Conservation (phyloP, 2,888 invertebrate species). For the Andrena minutula region DNA sequence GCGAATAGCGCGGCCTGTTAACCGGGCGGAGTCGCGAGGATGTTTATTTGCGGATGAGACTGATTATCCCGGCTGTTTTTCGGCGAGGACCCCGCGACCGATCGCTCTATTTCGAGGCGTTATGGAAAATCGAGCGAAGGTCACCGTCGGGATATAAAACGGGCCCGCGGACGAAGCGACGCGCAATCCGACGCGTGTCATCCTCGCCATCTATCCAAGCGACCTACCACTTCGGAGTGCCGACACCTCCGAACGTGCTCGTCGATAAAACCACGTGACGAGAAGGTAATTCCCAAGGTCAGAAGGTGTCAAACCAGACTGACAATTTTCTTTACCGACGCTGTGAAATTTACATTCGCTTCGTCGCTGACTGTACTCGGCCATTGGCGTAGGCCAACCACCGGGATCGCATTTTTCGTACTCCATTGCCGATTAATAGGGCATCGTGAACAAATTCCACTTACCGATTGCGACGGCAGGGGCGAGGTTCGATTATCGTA, state of each 20-base stretch:
- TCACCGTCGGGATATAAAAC: slow-evolving; percentile 43
- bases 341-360: slow-evolving; percentile 1
- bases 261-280: slow-evolving; percentile 38
- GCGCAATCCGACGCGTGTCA: slow-evolving; percentile 6
- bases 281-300: neutral
- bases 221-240: neutral
- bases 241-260: neutral
- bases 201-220: slow-evolving; percentile 55
- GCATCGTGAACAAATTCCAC: slow-evolving; percentile 34
- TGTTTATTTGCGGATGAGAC: slow-evolving; percentile 8
- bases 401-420: neutral
- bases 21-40: neutral
- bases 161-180: neutral
- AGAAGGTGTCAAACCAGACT: neutral
- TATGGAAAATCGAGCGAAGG: slow-evolving; percentile 57
- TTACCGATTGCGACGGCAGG: slow-evolving; percentile 88
- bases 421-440: neutral
- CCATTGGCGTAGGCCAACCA: neutral
- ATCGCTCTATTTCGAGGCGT: slow-evolving; percentile 62
- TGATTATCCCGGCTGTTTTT: neutral
- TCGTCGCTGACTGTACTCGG: neutral
- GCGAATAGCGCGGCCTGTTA: neutral
- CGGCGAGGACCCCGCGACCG: neutral
- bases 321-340: slow-evolving; percentile 7
- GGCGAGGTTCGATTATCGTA: slow-evolving; percentile 81